Conservation (phyloP, 2,888 invertebrate genomes). For the Tryphoninae sp. region DNA sequence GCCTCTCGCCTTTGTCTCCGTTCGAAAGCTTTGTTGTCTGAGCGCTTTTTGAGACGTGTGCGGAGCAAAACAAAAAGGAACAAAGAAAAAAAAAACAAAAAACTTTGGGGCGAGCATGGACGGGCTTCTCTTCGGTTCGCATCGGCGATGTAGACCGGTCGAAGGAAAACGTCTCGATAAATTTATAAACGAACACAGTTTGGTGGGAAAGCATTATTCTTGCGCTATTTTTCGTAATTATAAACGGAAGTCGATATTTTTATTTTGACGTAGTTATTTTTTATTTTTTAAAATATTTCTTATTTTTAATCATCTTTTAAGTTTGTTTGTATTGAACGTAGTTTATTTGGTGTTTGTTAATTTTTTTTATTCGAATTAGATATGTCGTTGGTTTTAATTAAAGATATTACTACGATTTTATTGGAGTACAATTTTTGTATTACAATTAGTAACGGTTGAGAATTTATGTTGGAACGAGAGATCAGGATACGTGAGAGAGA, state of each 20-base stretch:
- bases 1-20: conserved; percentile 55
- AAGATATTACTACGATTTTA: background rate
- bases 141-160: background rate
- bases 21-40: conserved; percentile 61
- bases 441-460: background rate
- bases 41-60: conserved; percentile 21
- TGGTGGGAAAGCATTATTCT: background rate
- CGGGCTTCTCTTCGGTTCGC: background rate
- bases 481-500: background rate
- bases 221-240: background rate
- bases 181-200: too few relatives aligned
- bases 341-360: too few relatives aligned
- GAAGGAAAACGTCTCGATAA: background rate
- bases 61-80: conserved; percentile 3
- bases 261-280: background rate
- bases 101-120: background rate
- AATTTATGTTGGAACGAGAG: conserved; percentile 1
- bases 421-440: background rate
- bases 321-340: background rate
- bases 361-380: background rate
- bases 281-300: background rate
- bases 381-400: background rate
- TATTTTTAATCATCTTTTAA: background rate
- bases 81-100: background rate
- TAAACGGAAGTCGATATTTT: background rate